phyloP scores from a whole-genome alignment of 2,797 vertebrate species.

The Echeneis naucrates region DNA sequence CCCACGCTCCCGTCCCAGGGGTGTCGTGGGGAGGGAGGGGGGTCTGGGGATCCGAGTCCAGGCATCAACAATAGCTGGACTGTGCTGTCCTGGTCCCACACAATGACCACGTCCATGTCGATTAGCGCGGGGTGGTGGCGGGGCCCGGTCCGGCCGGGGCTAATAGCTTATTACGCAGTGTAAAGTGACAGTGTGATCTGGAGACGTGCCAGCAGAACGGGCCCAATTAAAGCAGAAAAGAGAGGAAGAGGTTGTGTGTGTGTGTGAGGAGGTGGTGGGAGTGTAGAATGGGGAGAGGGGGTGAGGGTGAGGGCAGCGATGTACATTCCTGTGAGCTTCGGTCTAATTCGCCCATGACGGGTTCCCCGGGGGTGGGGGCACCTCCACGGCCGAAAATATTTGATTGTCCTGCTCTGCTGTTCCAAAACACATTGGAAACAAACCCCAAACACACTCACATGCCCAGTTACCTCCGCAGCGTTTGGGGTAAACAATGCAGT shows the following conservation, averaged over 20 bases:
- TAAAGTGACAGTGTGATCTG: conserved; percentile 91
- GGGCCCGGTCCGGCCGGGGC: conserved; percentile 83
- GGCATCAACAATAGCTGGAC: conserved; percentile 85
- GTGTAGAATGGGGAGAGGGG: conserved; percentile 39
- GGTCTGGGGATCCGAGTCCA: conserved; percentile 55
- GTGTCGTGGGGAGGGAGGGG: too few relatives aligned
- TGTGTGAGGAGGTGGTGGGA: conserved; percentile 28
- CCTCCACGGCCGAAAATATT: conserved; percentile 53
- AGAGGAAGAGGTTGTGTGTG: conserved; percentile 35
- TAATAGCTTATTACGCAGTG: conserved; percentile 95
- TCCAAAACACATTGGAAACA: conserved; percentile 56
- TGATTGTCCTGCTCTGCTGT: conserved; percentile 60
- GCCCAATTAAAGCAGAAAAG: conserved; percentile 92
- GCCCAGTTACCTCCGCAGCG: conserved; percentile 13
- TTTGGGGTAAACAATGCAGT: conserved; percentile 61
- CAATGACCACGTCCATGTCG: conserved; percentile 92
- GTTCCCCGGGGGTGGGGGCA: conserved; percentile 65
- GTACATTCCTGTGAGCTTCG: conserved; percentile 69
- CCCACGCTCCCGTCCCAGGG: conserved; percentile 60
- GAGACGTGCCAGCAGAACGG: conserved; percentile 83
- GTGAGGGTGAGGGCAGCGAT: conserved; percentile 65
- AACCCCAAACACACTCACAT: conserved; percentile 51
- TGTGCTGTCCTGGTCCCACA: conserved; percentile 85
- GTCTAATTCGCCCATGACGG: conserved; percentile 63
- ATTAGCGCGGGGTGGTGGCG: conserved; percentile 89